phyloP scores from a whole-genome alignment of 2,888 invertebrate species.

The Ophioninae sp. region DNA sequence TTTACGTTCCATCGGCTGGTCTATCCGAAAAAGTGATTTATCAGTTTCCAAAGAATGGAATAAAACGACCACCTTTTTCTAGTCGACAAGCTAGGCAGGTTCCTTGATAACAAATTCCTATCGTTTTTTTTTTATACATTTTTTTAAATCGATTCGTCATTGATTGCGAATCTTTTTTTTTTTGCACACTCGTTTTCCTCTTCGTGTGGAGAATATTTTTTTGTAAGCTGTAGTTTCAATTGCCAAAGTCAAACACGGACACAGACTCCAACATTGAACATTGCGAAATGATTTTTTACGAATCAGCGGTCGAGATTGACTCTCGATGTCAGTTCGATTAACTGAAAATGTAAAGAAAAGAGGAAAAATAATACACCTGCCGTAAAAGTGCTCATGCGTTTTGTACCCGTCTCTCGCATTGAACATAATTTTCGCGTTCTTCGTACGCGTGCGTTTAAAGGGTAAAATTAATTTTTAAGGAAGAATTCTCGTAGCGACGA shows the following conservation, averaged over 20 bases:
- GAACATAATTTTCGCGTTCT: slow-evolving; percentile 71
- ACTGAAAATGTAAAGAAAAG: not conserved
- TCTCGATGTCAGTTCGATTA: not conserved
- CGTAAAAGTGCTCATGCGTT: not conserved
- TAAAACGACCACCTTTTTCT: not conserved
- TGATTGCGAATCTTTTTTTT: not conserved
- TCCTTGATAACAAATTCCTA: not conserved
- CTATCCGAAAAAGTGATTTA: too few species aligned
- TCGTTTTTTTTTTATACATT: not conserved
- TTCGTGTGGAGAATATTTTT: too few species aligned
- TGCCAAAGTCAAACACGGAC: slow-evolving; percentile 45
- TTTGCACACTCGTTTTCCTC: not conserved
- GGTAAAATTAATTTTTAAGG: slow-evolving; percentile 14
- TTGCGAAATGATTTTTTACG: not conserved
- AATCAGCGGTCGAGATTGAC: not conserved
- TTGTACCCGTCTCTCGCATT: slow-evolving; percentile 63
- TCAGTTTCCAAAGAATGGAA: too few species aligned
- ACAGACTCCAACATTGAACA: not conserved
- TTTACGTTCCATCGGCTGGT: not conserved
- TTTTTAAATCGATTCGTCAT: not conserved
- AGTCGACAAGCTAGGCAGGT: not conserved
- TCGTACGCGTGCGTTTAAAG: not conserved
- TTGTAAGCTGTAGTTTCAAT: slow-evolving; percentile 1
- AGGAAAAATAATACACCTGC: not conserved
- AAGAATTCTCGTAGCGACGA: not conserved